These are phyloP conservation scores for Platerodrilus igneus DNA, from an alignment of 2,888 invertebrate genomes.

Conservation along the genomic window DNA sequence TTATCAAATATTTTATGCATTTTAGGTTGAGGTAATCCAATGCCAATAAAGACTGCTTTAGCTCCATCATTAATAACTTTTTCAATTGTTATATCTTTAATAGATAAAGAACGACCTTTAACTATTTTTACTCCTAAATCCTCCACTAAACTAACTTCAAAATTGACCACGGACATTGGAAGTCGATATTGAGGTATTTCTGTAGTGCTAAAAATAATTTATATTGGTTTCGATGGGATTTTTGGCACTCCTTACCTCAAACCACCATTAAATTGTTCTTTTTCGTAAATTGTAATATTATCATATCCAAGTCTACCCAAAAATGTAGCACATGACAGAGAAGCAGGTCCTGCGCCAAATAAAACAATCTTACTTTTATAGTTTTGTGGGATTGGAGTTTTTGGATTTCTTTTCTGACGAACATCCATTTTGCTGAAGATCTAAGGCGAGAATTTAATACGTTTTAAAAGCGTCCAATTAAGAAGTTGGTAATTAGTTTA, in stretches of 20 bases:
- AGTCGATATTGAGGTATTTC: slow-evolving; percentile 98
- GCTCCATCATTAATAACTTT: slow-evolving; percentile 64
- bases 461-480: slow-evolving; percentile 1
- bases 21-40: slow-evolving; percentile 90
- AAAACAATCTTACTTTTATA: slow-evolving; percentile 73
- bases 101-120: slow-evolving; percentile 65
- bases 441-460: slow-evolving; percentile 51
- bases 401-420: slow-evolving; percentile 78
- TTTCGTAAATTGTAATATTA: slow-evolving; percentile 89
- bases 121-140: slow-evolving; percentile 90
- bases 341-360: slow-evolving; percentile 94
- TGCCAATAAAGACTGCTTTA: slow-evolving; percentile 77
- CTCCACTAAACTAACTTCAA: slow-evolving; percentile 85
- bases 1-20: slow-evolving; percentile 70
- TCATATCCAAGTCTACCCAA: slow-evolving; percentile 89
- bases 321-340: slow-evolving; percentile 94
- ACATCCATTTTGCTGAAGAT: slow-evolving; percentile 92
- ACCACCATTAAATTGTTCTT: slow-evolving; percentile 81
- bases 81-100: slow-evolving; percentile 69
- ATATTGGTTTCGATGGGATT: too few relatives aligned
- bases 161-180: slow-evolving; percentile 87
- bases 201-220: slow-evolving; percentile 64
- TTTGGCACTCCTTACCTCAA: slow-evolving; percentile 74
- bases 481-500: too few relatives aligned
- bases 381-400: slow-evolving; percentile 54